A percentile compares a stretch with the other conserved stretches of the same genome.
Evolutionary conservation across 2,888 invertebrate genomes (phyloP).

Genomic region (Dichetophora obliterata): DNA sequence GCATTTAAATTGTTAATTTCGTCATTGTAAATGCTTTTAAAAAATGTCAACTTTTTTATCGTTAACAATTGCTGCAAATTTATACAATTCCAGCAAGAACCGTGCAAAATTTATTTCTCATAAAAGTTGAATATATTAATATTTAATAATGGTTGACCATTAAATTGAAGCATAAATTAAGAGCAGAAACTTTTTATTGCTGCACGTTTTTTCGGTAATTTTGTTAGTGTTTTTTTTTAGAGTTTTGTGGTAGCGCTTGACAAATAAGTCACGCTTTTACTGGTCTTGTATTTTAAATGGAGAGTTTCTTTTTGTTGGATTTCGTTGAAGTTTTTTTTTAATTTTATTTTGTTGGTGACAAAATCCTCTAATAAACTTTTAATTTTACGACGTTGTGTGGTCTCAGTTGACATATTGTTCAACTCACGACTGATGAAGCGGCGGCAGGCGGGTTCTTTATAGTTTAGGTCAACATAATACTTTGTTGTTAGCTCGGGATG

Average conservation of each 20-base stretch:
- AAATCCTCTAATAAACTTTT: not conserved
- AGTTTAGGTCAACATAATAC: not conserved
- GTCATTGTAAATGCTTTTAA: no score
- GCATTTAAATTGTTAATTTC: no score
- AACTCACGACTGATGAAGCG: not conserved
- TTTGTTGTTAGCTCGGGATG: not conserved
- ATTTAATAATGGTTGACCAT: not conserved
- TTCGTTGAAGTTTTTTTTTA: not conserved
- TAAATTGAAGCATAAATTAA: constrained; percentile 1
- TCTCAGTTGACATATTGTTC: not conserved
- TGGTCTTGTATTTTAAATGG: not conserved
- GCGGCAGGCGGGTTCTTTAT: not conserved
- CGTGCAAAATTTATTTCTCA: no score
- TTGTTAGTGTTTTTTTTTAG: not conserved
- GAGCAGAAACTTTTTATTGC: not conserved
- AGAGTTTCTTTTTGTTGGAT: not conserved
- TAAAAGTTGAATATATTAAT: no score
- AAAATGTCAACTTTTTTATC: no score
- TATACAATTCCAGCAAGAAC: no score
- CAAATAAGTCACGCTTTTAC: constrained; percentile 23
- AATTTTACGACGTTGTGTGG: constrained; percentile 17
- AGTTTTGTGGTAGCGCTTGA: not conserved
- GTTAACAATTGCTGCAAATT: no score
- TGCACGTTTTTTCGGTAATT: not conserved
- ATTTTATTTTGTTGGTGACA: not conserved